A percentile compares a stretch with the other conserved stretches of the same genome.
Conservation (phyloP, 2,888 invertebrate species). For the Andrena bicolor region DNA sequence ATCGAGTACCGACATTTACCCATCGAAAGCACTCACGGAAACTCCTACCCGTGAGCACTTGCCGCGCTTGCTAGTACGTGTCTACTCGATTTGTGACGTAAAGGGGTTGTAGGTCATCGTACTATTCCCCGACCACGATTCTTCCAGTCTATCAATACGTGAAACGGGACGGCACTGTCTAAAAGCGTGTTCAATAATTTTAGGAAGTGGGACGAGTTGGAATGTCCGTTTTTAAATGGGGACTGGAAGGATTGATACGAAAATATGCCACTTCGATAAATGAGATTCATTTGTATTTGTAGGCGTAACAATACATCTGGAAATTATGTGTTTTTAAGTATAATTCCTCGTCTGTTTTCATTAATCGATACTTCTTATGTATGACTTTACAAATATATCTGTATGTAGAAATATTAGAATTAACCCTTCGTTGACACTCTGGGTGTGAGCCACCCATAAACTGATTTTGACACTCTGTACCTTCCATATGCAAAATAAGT, state of each 20-base stretch:
- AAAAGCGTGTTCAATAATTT: not conserved
- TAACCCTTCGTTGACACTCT: too few species aligned
- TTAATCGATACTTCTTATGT: too few species aligned
- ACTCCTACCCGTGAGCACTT: conserved; percentile 16
- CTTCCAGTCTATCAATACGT: not conserved
- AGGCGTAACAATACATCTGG: too few species aligned
- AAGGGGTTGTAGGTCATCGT: conserved; percentile 42
- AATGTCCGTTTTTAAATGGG: not conserved
- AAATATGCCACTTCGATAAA: not conserved
- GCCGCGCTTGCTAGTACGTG: conserved; percentile 32
- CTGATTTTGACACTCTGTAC: too few species aligned
- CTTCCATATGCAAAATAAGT: too few species aligned
- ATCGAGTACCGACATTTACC: conserved; percentile 46
- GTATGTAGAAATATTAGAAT: too few species aligned
- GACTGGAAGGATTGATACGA: not conserved
- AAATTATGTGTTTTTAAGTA: too few species aligned
- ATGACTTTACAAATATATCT: too few species aligned
- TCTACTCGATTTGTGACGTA: conserved; percentile 42
- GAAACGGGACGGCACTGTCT: not conserved
- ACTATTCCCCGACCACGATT: conserved; percentile 15
- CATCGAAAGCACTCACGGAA: conserved; percentile 42
- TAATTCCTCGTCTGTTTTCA: too few species aligned
- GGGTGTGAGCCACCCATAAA: too few species aligned
- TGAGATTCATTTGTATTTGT: not conserved
- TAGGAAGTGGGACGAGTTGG: not conserved